phyloP scores from a whole-genome alignment of 2,797 vertebrate species.

The Bradypodion ventrale region DNA sequence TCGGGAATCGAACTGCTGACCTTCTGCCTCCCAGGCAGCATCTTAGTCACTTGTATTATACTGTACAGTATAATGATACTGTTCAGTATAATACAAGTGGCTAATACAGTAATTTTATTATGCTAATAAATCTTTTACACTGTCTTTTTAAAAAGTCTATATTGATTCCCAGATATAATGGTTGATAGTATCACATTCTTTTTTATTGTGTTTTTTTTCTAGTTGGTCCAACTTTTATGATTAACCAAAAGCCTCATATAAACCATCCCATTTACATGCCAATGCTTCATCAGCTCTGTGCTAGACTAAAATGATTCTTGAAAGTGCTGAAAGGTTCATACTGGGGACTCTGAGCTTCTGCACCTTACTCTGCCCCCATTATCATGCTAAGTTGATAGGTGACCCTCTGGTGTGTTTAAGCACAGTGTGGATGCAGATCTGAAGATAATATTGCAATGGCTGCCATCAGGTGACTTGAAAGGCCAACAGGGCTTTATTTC shows the following conservation, averaged over 20 bases:
- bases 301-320: too few species aligned
- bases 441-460: not conserved
- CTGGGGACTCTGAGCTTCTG: not conserved
- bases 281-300: too few species aligned
- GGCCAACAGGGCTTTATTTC: not conserved
- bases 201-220: not conserved
- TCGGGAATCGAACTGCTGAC: too few species aligned
- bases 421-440: not conserved
- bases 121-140: conserved; percentile 64
- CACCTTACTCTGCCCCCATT: not conserved
- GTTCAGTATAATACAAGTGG: too few species aligned
- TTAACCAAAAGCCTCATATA: not conserved
- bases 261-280: not conserved
- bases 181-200: not conserved
- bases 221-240: too few species aligned
- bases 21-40: too few species aligned
- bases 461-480: not conserved
- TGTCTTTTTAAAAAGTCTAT: conserved; percentile 13
- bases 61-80: too few species aligned
- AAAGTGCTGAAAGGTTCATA: not conserved
- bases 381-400: too few species aligned
- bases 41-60: too few species aligned
- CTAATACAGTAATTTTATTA: conserved; percentile 54
- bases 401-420: not conserved
- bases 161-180: conserved; percentile 10